Evolutionary conservation across 2,113 vertebrate genomes (phyloP).

Genomic region (Ondatra zibethicus): DNA sequence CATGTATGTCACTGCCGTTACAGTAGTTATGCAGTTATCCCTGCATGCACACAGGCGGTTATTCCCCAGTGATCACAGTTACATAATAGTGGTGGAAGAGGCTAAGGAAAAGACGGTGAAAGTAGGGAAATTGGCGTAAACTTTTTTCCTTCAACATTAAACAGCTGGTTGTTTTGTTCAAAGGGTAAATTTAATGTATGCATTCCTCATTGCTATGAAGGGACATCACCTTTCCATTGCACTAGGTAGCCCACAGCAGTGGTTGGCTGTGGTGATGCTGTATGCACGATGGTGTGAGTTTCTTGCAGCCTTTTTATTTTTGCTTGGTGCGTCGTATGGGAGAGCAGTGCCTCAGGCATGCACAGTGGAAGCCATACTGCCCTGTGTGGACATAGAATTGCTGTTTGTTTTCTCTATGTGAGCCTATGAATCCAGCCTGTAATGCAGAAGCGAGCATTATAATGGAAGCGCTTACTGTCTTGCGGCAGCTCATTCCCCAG

Average conservation of each 20-base stretch:
- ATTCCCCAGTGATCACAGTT: neutral
- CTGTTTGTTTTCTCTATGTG: constrained; percentile 80
- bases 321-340: constrained; percentile 56
- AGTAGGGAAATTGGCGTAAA: neutral
- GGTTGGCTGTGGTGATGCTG: neutral
- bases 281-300: constrained; percentile 38
- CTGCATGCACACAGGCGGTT: neutral
- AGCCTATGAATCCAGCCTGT: constrained; percentile 75
- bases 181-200: neutral
- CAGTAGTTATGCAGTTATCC: fast-evolving
- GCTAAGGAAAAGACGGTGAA: neutral
- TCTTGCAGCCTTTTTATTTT: constrained; percentile 28
- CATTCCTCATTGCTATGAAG: neutral
- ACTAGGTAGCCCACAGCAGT: neutral
- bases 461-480: constrained; percentile 66
- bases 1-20: fast-evolving
- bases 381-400: constrained; percentile 72
- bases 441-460: constrained; percentile 70
- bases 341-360: constrained; percentile 72
- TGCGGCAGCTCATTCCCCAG: constrained; percentile 56
- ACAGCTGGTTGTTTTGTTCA: neutral
- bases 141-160: neutral
- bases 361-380: constrained; percentile 59
- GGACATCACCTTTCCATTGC: neutral
- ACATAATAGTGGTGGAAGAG: neutral